Percentiles rank a stretch among this genome's conserved stretches.
Evolutionary conservation across 1,140 invertebrate species (phyloP).

Genomic region (Parasteatoda tepidariorum): DNA sequence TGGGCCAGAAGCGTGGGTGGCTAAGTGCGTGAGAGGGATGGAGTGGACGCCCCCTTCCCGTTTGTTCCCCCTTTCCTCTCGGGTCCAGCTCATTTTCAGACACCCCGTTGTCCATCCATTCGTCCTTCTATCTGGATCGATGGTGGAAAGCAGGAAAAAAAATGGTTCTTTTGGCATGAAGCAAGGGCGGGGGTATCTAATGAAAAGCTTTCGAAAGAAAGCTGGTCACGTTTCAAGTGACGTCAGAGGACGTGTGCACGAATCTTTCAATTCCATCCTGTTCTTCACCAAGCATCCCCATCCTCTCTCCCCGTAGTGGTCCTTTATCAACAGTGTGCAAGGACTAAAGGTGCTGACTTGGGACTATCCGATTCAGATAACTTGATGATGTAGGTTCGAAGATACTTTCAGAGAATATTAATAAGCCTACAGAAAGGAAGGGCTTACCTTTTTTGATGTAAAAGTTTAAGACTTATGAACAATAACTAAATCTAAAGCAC

Average conservation of each 20-base stretch:
- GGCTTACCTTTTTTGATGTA: no score
- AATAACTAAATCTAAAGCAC: no score
- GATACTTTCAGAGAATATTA: no score
- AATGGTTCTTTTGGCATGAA: not conserved
- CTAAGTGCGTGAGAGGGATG: not conserved
- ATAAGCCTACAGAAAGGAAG: no score
- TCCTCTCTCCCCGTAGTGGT: not conserved
- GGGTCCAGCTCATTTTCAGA: conserved; percentile 32
- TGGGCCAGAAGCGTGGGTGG: not conserved
- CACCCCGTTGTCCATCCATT: not conserved
- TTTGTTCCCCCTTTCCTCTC: not conserved
- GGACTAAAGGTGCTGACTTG: not conserved
- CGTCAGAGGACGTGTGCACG: conserved; percentile 13
- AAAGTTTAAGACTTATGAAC: no score
- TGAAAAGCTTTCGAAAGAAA: not conserved
- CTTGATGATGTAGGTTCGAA: no score
- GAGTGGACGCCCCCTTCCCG: not conserved
- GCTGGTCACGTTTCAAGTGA: conserved; percentile 38
- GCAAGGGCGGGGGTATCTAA: not conserved
- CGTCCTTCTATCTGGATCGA: conserved; percentile 41
- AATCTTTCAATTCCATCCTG: no score
- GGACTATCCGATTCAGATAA: not conserved
- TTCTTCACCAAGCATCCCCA: not conserved
- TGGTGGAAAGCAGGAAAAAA: not conserved
- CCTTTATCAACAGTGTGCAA: conserved; percentile 8